These are phyloP conservation scores for Thymelicus acteon DNA, from an alignment of 2,888 invertebrate genomes.

Conservation along the genomic window DNA sequence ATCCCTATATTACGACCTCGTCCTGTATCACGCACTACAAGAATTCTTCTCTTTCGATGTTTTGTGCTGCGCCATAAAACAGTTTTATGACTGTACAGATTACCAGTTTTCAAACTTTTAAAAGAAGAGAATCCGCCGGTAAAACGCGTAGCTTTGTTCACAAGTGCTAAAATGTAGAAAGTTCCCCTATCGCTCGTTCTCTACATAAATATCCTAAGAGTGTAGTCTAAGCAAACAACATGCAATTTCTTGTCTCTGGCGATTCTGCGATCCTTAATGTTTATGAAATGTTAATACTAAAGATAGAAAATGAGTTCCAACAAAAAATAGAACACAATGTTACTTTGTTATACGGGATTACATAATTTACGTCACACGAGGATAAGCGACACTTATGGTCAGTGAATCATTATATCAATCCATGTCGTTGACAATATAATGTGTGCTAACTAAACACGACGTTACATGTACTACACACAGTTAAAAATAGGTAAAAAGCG, in stretches of 20 bases:
- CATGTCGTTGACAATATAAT: conserved; percentile 77
- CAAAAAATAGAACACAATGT: conserved; percentile 15
- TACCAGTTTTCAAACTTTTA: conserved; percentile 72
- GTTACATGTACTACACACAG: conserved; percentile 50
- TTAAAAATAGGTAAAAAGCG: conserved; percentile 51
- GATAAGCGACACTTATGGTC: conserved; percentile 76
- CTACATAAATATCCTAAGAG: conserved; percentile 22
- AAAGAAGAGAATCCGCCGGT: conserved; percentile 69
- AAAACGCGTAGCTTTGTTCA: conserved; percentile 68
- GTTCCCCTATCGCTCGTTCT: conserved; percentile 40
- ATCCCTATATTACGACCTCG: too few relatives aligned
- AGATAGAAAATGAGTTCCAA: neutral
- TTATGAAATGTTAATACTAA: neutral
- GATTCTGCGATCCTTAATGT: neutral
- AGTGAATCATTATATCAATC: conserved; percentile 82
- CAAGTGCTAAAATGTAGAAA: conserved; percentile 75
- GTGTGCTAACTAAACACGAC: conserved; percentile 68
- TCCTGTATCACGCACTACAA: neutral
- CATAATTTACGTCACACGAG: conserved; percentile 73
- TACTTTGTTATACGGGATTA: conserved; percentile 44
- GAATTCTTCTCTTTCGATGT: conserved; percentile 60
- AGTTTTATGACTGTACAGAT: conserved; percentile 74
- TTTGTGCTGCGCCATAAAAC: conserved; percentile 76
- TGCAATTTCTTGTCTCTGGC: neutral
- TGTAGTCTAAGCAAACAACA: neutral